Percentiles rank a stretch among this genome's conserved stretches.
phyloP scores from a whole-genome alignment of 2,797 vertebrate genomes.

The Enteromius argenteus region DNA sequence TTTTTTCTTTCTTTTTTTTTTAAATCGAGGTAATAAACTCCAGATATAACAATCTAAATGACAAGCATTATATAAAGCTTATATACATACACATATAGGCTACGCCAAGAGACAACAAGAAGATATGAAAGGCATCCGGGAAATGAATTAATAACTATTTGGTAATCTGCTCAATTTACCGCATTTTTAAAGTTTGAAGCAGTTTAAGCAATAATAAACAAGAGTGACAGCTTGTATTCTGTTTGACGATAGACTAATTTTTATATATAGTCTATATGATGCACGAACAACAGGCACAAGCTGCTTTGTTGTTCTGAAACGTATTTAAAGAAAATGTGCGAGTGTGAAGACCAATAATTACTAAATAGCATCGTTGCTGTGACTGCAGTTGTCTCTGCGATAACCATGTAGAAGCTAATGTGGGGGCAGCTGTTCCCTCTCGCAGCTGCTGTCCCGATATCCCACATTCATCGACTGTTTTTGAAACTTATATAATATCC shows the following conservation, averaged over 20 bases:
- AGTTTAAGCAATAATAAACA: background rate
- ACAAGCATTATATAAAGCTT: too few species aligned
- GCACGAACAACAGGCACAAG: background rate
- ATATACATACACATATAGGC: too few species aligned
- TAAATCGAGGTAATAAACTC: background rate
- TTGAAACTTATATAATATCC: background rate
- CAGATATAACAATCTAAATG: background rate
- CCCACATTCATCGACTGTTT: background rate
- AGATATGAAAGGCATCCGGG: background rate
- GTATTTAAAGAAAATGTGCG: background rate
- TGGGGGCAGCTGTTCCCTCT: conserved; percentile 32
- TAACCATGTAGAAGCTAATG: background rate
- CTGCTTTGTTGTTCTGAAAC: background rate
- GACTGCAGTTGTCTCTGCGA: background rate
- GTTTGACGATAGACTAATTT: background rate
- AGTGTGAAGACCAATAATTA: background rate
- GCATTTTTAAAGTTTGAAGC: background rate
- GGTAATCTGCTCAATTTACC: background rate
- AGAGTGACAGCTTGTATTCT: background rate
- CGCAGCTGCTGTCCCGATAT: conserved; percentile 17
- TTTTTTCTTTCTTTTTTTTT: background rate
- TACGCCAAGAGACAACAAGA: background rate
- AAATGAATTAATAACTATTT: background rate
- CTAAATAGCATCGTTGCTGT: background rate
- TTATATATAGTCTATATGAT: too few species aligned